Conservation (phyloP, 2,797 vertebrate species). For the Pantherophis vulpinus region DNA sequence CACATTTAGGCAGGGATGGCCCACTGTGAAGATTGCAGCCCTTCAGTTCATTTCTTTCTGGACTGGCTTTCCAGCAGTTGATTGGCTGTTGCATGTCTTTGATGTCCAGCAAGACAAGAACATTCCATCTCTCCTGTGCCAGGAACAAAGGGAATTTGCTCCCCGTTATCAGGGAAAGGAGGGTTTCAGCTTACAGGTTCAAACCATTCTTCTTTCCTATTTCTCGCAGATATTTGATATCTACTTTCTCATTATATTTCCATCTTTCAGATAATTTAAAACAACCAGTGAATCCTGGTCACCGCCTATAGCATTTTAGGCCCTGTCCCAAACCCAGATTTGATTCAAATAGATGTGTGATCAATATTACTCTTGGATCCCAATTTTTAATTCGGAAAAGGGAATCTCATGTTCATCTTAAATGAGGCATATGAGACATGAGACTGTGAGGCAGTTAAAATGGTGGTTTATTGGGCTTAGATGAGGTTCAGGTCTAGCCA, state of each 20-base stretch:
- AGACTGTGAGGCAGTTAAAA: background rate
- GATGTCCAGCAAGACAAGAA: background rate
- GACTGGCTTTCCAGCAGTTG: background rate
- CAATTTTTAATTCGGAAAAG: background rate
- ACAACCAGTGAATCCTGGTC: background rate
- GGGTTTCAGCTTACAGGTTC: background rate
- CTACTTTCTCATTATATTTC: background rate
- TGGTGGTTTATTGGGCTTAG: background rate
- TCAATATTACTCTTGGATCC: background rate
- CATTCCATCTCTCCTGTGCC: background rate
- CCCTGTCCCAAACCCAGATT: background rate
- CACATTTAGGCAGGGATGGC: background rate
- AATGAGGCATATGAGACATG: background rate
- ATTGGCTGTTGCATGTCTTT: background rate
- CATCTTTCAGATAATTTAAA: background rate
- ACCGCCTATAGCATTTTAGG: background rate
- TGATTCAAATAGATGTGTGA: background rate
- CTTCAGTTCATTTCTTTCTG: background rate
- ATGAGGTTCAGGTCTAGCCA: background rate
- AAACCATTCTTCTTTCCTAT: background rate
- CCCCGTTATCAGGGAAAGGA: background rate
- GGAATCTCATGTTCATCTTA: background rate
- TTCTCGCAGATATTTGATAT: conserved; percentile 7
- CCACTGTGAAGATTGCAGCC: background rate
- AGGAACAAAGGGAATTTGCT: background rate